phyloP scores from a whole-genome alignment of 2,888 invertebrate species.

The Drosophila hawaiiensis region DNA sequence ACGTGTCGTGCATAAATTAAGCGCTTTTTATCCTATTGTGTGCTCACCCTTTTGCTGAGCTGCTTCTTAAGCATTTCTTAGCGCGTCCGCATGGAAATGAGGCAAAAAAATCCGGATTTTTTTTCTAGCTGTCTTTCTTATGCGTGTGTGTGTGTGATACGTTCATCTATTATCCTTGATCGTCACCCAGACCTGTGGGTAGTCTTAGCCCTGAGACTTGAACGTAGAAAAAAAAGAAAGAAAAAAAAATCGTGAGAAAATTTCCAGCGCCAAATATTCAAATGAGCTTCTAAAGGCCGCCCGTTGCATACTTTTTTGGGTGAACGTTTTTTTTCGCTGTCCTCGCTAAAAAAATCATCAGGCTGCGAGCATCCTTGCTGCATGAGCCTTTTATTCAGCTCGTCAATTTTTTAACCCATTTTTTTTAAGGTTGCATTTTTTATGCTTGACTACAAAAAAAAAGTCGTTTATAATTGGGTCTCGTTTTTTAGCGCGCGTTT shows the following conservation, averaged over 20 bases:
- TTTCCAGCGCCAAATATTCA: slow-evolving; percentile 75
- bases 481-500: slow-evolving; percentile 44
- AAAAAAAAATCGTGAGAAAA: slow-evolving; percentile 78
- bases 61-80: slow-evolving; percentile 60
- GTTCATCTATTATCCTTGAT: slow-evolving; percentile 66
- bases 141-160: slow-evolving; percentile 38
- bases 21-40: slow-evolving; percentile 54
- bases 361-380: slow-evolving; percentile 65
- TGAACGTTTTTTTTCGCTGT: slow-evolving; percentile 43
- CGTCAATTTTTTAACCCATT: slow-evolving; percentile 65
- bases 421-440: slow-evolving; percentile 65
- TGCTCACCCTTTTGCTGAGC: slow-evolving; percentile 66
- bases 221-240: slow-evolving; percentile 12
- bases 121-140: slow-evolving; percentile 54
- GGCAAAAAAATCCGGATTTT: slow-evolving; percentile 83
- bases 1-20: slow-evolving; percentile 82
- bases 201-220: slow-evolving; percentile 37
- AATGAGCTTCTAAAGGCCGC: slow-evolving; percentile 64
- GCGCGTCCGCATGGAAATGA: slow-evolving; percentile 82
- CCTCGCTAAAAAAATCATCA: slow-evolving; percentile 46
- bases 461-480: slow-evolving; percentile 77
- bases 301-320: slow-evolving; percentile 74
- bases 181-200: slow-evolving; percentile 75
- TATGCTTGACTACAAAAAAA: slow-evolving; percentile 73
- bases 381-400: slow-evolving; percentile 47